A percentile compares a stretch with the other conserved stretches of the same genome.
phyloP scores from a whole-genome alignment of 2,888 invertebrate species.

The Mesoligia furuncula region DNA sequence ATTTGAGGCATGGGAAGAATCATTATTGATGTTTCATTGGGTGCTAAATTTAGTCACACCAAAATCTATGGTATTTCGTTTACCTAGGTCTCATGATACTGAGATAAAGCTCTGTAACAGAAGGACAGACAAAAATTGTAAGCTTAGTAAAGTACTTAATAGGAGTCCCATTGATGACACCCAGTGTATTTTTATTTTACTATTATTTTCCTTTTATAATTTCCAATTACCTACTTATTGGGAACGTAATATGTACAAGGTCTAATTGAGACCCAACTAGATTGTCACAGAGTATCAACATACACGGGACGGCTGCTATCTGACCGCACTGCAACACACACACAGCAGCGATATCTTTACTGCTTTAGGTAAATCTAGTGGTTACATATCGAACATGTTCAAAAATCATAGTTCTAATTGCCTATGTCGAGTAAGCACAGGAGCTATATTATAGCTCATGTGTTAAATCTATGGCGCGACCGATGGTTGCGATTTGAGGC shows the following conservation, averaged over 20 bases:
- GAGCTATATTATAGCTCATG: constrained; percentile 65
- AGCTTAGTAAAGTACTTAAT: neutral
- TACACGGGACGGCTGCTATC: neutral
- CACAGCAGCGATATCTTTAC: neutral
- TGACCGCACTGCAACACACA: constrained; percentile 13
- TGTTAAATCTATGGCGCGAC: constrained; percentile 75
- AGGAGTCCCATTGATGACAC: neutral
- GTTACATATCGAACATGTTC: neutral
- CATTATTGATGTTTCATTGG: neutral
- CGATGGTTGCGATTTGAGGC: constrained; percentile 82
- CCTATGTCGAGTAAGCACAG: constrained; percentile 45
- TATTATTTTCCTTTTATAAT: neutral
- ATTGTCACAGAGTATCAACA: neutral
- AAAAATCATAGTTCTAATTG: neutral
- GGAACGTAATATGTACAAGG: neutral
- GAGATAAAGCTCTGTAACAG: neutral
- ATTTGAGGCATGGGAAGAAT: neutral
- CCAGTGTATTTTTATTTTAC: neutral
- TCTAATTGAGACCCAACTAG: neutral
- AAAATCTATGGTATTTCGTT: neutral
- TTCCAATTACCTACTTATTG: neutral
- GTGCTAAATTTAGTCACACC: neutral
- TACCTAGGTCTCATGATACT: neutral
- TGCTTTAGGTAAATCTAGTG: neutral
- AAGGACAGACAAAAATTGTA: neutral